Base-by-base conservation (phyloP, 2,888 invertebrate species). In the Eilema griseolum region DNA sequence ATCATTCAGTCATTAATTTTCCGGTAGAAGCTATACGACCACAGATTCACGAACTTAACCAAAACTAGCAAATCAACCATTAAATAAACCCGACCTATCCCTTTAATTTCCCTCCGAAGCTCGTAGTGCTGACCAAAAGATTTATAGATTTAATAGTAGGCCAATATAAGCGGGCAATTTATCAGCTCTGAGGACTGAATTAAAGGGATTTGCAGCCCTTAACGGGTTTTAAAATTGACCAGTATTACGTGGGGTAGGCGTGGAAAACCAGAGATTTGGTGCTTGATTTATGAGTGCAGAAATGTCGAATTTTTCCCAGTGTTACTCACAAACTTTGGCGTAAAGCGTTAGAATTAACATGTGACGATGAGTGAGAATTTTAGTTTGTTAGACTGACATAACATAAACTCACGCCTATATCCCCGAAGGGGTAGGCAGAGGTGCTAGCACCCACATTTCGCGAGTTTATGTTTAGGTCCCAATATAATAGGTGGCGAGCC, bases 101-200 rank as follows among this genome's bases (percentile, higher is more conserved):
- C 82, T 84, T 85, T 87, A 88, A 88, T 89, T 89, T 85, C 83
- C 82, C 78, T 70, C 72, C 70, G 59, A 75, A 78, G 75, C 83
- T 83, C 81, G 83, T 81, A 81, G 83, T 81, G 79, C 78, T 81
- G 83, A 83, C 82, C 80, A 69, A 76, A 84, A 92, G 92, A 94
- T 94, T 93, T 93, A 94, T 92, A 85, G 92, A 87, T 90, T 90
- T 93, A 94, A 93, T 94, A 93, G 92, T 86, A 84, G 78, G 83
- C 87, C 90, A 90, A 91, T 90, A 87, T 87, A 85, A 71, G 72
- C 70, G 84, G 85, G 85, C 90, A 86, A 92, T 93, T 91, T 91
- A 92, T 90, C 89, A 88, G 83, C 68, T 69, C 75, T 75, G 74
- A 77, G 78, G 84, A 88, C 88, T 90, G 88, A 87, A 92, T 92